Evolutionary conservation across 2,113 vertebrate genomes (phyloP).

Genomic region (Coturnix japonica): DNA sequence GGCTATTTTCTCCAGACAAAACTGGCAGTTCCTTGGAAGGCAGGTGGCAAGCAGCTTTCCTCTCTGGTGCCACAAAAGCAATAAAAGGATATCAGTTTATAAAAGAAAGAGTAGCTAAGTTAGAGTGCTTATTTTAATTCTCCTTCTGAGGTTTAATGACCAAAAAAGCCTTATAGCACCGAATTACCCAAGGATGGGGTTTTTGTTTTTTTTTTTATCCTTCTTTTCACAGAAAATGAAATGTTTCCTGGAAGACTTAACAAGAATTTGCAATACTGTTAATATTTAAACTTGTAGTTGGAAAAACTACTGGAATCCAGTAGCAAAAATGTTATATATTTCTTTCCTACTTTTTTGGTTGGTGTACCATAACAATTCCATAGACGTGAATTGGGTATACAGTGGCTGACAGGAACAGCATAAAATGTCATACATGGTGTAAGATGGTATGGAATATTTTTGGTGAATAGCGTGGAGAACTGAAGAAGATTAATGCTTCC

Average conservation of each 20-base stretch:
- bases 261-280: background rate
- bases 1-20: background rate
- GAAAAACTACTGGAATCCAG: background rate
- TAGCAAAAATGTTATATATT: background rate
- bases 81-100: background rate
- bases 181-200: background rate
- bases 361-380: background rate
- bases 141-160: background rate
- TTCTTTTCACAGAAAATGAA: background rate
- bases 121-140: background rate
- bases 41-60: background rate
- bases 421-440: background rate
- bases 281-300: background rate
- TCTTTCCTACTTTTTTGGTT: background rate
- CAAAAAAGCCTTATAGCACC: background rate
- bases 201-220: background rate
- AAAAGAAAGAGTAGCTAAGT: background rate
- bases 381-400: rapidly evolving
- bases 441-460: background rate
- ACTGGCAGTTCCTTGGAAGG: background rate
- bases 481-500: background rate
- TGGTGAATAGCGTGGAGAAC: background rate
- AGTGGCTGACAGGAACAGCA: background rate
- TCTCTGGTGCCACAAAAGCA: background rate
- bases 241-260: background rate